phyloP scores from a whole-genome alignment of 1,140 invertebrate species.

The Platorchestia sp. region DNA sequence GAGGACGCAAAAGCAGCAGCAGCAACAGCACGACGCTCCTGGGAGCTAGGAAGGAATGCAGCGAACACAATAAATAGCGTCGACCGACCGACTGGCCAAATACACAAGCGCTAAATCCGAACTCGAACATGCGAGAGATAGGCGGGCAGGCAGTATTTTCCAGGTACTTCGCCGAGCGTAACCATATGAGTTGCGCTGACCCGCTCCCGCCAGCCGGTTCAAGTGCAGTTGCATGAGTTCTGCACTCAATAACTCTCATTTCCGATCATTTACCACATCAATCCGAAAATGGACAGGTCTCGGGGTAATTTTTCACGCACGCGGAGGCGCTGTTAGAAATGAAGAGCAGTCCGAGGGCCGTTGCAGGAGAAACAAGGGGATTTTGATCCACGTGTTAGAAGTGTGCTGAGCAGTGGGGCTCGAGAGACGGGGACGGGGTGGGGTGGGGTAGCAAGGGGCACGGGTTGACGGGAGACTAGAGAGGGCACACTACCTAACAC shows the following conservation, averaged over 20 bases:
- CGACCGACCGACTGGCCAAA: not conserved
- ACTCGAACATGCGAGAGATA: not conserved
- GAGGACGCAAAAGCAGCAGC: not conserved
- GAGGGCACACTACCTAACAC: not conserved
- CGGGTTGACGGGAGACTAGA: not conserved
- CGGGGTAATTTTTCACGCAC: not conserved
- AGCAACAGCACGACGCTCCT: not conserved
- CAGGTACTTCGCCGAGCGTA: not conserved
- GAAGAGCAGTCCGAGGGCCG: not conserved
- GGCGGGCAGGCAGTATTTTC: conserved; percentile 24
- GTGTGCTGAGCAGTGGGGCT: not conserved
- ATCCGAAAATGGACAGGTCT: not conserved
- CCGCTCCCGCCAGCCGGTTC: not conserved
- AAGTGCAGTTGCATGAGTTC: not conserved
- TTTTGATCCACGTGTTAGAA: conserved; percentile 32
- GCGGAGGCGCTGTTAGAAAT: not conserved
- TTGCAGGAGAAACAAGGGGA: not conserved
- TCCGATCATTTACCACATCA: not conserved
- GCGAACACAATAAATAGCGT: conserved; percentile 1
- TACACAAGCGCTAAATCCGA: not conserved
- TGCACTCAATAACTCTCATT: not conserved
- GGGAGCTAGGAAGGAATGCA: not conserved
- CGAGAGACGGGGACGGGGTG: not conserved
- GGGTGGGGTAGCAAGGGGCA: not conserved
- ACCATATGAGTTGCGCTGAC: conserved; percentile 4